phyloP scores from a whole-genome alignment of 1,140 invertebrate genomes.

The Drosophila sucinea region DNA sequence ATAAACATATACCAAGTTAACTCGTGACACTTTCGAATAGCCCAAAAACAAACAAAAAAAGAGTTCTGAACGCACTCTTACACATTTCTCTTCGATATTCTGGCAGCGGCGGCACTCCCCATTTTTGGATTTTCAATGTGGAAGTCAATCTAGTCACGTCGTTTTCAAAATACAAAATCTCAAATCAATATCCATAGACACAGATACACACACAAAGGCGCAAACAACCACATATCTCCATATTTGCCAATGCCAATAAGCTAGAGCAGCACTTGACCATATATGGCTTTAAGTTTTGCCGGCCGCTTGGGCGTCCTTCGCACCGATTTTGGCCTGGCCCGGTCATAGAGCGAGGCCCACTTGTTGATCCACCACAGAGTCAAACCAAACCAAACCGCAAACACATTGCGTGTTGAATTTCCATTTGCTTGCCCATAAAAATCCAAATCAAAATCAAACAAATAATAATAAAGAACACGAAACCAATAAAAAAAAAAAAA shows the following conservation, averaged over 20 bases:
- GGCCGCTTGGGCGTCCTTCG: constrained; percentile 71
- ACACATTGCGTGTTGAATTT: constrained; percentile 58
- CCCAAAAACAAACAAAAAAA: constrained; percentile 47
- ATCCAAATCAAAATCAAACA: constrained; percentile 21
- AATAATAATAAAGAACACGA: constrained; percentile 1
- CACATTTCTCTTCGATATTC: constrained; percentile 6
- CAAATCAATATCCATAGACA: constrained; percentile 41
- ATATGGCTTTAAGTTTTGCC: constrained; percentile 55
- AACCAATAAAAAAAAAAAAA: not conserved
- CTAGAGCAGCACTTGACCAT: constrained; percentile 49
- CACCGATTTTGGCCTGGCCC: constrained; percentile 58
- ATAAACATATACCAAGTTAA: constrained; percentile 44
- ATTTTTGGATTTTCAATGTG: constrained; percentile 24
- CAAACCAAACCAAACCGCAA: constrained; percentile 46
- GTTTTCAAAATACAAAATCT: constrained; percentile 30
- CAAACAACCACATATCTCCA: constrained; percentile 44
- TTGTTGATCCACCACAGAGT: constrained; percentile 51
- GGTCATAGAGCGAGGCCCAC: constrained; percentile 51
- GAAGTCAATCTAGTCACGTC: constrained; percentile 45
- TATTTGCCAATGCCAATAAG: constrained; percentile 64
- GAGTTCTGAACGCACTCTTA: constrained; percentile 46
- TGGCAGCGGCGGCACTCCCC: constrained; percentile 31
- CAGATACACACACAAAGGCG: constrained; percentile 4
- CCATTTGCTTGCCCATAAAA: constrained; percentile 56
- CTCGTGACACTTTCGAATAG: constrained; percentile 52